Base-by-base conservation (phyloP, 1,140 invertebrate species). In the Oreohelix idahoensis region DNA sequence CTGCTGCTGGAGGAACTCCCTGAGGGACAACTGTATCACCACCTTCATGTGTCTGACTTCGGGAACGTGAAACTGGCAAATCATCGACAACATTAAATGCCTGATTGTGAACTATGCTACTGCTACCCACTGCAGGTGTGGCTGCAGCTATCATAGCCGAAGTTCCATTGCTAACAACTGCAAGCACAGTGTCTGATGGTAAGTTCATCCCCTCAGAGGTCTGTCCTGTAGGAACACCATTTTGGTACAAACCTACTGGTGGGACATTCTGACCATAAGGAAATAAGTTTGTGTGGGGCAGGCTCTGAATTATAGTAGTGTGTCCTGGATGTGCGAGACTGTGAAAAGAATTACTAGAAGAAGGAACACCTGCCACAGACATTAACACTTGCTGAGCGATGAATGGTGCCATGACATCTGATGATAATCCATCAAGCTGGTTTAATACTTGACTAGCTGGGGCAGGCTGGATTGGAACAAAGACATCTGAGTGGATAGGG, bases 381-480 rank as follows among this genome's bases (percentile, higher is more conserved):
- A 81, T 70, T 42, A 70, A 51, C 15, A 71, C 42, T n/a, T 82
- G 80, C 15, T 73, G 70, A 75, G 80, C 70, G 26, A 75, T 69
- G 49, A 73, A 82, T 58, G 49, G 80, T 23, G 42, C 45, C n/a
- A 82, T 45, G 13, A 58, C 35, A 35, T 82, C 80, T 1, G 80
- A 82, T 74, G 79, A 49, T 29, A 70, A n/a, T 45, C 71, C 71
- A 63, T 82, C 80, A 53, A 74, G 36, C 29, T 82, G 69, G 49
- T 32, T 82, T 53, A 74, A 39, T 38, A 75, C 71, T 42, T 86
- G 87, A 85, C 85, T 88, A 85, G 87, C 51, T 35, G 80, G 78
- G 39, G 86, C 82, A 20, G 87, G 85, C 58, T 86, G 83, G 26
- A 88, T 85, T 13, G 85, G 87, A 39, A 75, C 63, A 79, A 88